Evolutionary conservation across 1,140 invertebrate genomes (phyloP).

Genomic region (Leptopilina clavipes): DNA sequence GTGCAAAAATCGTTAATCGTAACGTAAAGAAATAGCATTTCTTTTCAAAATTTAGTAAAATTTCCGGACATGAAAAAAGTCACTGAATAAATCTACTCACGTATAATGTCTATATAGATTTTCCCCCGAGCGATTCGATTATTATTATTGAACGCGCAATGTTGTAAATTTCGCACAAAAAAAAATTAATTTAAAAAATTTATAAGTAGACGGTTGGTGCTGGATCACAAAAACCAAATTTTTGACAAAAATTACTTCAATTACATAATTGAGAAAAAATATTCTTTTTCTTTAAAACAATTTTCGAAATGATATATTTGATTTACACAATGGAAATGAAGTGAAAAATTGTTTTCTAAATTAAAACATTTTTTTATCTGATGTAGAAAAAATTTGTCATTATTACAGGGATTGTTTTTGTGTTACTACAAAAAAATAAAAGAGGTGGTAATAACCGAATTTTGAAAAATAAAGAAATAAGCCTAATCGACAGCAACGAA

Average conservation of each 20-base stretch:
- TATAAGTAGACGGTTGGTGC: slow-evolving; percentile 4
- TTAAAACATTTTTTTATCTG: not conserved
- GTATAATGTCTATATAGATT: slow-evolving; percentile 7
- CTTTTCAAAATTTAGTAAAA: slow-evolving; percentile 5
- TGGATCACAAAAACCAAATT: slow-evolving; percentile 1
- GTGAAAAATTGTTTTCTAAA: not conserved
- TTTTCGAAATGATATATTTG: slow-evolving; percentile 19
- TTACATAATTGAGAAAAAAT: not conserved
- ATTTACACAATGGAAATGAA: not conserved
- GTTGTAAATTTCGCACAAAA: not conserved
- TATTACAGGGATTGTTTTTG: slow-evolving; percentile 10
- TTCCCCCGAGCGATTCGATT: not conserved
- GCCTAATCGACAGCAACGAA: slow-evolving; percentile 27
- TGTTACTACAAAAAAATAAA: not conserved
- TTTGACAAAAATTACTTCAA: not conserved
- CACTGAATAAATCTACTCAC: not conserved
- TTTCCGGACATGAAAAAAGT: not conserved
- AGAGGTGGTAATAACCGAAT: not conserved
- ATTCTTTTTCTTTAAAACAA: slow-evolving; percentile 3
- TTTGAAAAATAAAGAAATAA: slow-evolving; percentile 7
- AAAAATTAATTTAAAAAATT: not conserved
- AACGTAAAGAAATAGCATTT: not conserved
- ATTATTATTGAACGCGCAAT: not conserved
- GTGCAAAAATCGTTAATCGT: not conserved
- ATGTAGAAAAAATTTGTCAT: not conserved